Base-by-base conservation (phyloP, 2,888 invertebrate genomes). In the Dorcus parallelipipedus region DNA sequence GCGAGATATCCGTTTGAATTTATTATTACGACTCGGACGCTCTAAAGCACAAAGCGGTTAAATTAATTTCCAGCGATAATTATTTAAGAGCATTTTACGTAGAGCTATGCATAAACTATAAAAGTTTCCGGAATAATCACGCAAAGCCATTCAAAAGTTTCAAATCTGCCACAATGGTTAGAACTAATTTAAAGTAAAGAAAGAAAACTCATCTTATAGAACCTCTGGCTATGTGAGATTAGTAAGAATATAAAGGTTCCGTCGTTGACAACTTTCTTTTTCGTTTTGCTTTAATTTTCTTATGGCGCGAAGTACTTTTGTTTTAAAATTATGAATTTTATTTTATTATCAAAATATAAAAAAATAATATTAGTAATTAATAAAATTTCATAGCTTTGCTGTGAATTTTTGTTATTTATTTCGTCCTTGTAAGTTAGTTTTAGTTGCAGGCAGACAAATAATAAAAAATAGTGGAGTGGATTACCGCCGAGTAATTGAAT, bases 171-270 rank as follows among this genome's bases (percentile, higher is more conserved):
- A 43, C 56, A 41, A 14, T 43, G 51, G 50, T 56, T 50, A 26
- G 39, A 42, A 51, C 56, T 51, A 51, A 56, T 51, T 56, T 45
- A 51, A 45, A 51, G 51, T 10, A 51, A 42, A 50, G 56, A 50
- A 56, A 51, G 55, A 51, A 51, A 48, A 54, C 41, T 38, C 48
- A 38, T 38, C 40, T 40, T 39, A 26, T 4, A 23, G 40, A 38
- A 54, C 50, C 50, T 50, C 50, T 14, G 38, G 50, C 50, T 50
- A 50, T 50, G 50, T 20, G 39, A 20, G 49, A 54, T 54, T 54
- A 54, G 17, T 20, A 41, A n/a, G 38, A 54, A 38, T 39, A 48
- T 43, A 43, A 43, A 43, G 45, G 45, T 14, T 20, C 9, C 23
- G 20, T 23, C 45, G 45, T 45, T 45, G 45, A 45, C 45, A 20